A percentile compares a stretch with the other conserved stretches of the same genome.
Conservation (phyloP, 2,113 vertebrate genomes). For the Hassar affinis region DNA sequence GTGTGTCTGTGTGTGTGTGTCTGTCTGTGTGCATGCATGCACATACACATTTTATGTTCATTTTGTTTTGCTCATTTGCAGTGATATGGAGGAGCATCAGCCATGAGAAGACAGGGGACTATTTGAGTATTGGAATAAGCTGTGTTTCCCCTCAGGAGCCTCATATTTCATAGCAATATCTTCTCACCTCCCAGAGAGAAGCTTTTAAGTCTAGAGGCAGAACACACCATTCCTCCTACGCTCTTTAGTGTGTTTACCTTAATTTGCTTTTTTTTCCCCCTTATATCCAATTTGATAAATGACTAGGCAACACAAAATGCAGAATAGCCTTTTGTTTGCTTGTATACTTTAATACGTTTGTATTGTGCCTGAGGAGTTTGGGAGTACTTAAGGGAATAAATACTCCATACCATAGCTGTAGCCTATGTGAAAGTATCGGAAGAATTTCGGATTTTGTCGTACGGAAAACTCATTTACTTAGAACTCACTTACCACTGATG, state of each 20-base stretch:
- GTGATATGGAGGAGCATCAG: constrained; percentile 73
- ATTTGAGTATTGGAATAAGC: constrained; percentile 75
- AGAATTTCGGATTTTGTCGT: neutral
- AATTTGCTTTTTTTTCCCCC: constrained; percentile 24
- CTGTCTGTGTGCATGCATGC: constrained; percentile 19
- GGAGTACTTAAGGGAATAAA: neutral
- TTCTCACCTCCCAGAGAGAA: constrained; percentile 67
- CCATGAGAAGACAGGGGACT: constrained; percentile 77
- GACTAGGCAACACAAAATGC: constrained; percentile 13
- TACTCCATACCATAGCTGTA: neutral
- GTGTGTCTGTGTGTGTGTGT: constrained; percentile 6
- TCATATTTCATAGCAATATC: constrained; percentile 71
- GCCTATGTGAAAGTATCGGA: neutral
- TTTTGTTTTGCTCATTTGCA: constrained; percentile 71
- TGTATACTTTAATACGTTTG: constrained; percentile 19
- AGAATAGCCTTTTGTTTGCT: constrained; percentile 17
- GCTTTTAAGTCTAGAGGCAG: constrained; percentile 48
- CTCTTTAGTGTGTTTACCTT: constrained; percentile 31
- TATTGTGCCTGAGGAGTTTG: constrained; percentile 16
- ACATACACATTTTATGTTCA: constrained; percentile 25
- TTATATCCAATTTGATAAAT: constrained; percentile 38
- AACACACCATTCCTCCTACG: constrained; percentile 55
- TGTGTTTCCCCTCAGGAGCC: constrained; percentile 72
- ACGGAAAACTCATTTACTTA: neutral
- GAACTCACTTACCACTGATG: neutral